These are phyloP conservation scores for Dicranocentrus wangi DNA, from an alignment of 2,888 invertebrate genomes.

Conservation along the genomic window DNA sequence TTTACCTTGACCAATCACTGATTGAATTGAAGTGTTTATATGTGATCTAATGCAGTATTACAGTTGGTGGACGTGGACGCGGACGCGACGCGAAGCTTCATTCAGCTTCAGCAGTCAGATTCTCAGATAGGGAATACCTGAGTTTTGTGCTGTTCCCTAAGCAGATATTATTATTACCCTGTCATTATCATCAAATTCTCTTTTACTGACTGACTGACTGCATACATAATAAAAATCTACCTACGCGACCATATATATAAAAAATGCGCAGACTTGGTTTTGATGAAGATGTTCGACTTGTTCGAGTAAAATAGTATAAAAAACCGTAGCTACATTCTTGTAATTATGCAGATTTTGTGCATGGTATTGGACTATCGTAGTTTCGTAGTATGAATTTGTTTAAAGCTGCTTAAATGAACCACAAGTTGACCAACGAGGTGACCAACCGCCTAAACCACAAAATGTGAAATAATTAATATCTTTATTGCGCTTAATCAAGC, in stretches of 20 bases:
- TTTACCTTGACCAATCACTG: conserved; percentile 62
- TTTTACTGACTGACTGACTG: not conserved
- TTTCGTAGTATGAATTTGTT: conserved; percentile 31
- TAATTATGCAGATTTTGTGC: no score
- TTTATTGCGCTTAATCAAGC: conserved; percentile 51
- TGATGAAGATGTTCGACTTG: conserved; percentile 54
- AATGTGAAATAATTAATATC: conserved; percentile 39
- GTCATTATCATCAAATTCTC: no score
- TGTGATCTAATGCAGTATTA: conserved; percentile 47
- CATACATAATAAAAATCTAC: not conserved
- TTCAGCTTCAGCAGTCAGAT: no score
- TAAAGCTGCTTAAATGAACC: conserved; percentile 49
- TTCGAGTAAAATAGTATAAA: conserved; percentile 34
- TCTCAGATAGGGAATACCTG: no score
- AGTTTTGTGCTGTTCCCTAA: no score
- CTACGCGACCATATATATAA: not conserved
- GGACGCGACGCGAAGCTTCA: no score
- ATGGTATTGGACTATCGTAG: no score
- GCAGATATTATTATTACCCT: no score
- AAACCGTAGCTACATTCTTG: not conserved
- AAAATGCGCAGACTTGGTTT: conserved; percentile 20
- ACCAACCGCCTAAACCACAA: conserved; percentile 7
- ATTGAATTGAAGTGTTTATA: conserved; percentile 52
- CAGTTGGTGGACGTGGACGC: no score
- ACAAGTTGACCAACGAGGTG: conserved; percentile 36